Percentiles rank a stretch among this genome's conserved stretches.
phyloP scores from a whole-genome alignment of 2,113 vertebrate species.

The Antennarius striatus region DNA sequence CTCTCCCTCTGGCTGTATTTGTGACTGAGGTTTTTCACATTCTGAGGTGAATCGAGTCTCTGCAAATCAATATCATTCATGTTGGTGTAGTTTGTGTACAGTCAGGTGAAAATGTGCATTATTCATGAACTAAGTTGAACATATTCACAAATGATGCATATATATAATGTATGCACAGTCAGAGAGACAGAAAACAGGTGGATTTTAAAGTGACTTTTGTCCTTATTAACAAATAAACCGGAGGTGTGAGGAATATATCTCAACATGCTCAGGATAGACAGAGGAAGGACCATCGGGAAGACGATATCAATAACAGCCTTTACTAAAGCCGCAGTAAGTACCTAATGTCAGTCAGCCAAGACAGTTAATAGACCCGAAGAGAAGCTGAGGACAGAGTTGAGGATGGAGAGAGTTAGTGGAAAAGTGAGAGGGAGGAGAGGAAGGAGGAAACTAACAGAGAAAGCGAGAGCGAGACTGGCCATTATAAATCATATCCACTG shows the following conservation, averaged over 20 bases:
- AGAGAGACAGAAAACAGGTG: not conserved
- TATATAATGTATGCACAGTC: not conserved
- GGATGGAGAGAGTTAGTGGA: conserved; percentile 47
- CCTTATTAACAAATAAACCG: conserved; percentile 9
- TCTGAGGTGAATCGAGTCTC: conserved; percentile 53
- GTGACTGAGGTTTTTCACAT: conserved; percentile 48
- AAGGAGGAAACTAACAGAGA: conserved; percentile 67
- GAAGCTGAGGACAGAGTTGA: conserved; percentile 49
- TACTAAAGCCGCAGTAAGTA: conserved; percentile 30
- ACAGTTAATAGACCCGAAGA: conserved; percentile 38
- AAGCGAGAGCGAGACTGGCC: conserved; percentile 72
- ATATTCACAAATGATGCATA: conserved; percentile 1
- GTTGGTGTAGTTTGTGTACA: conserved; percentile 35
- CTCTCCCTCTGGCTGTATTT: conserved; percentile 26
- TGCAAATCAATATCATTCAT: conserved; percentile 67
- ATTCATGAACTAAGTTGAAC: not conserved
- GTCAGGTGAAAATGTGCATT: conserved; percentile 31
- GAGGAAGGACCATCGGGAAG: conserved; percentile 30
- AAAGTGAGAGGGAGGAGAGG: conserved; percentile 63
- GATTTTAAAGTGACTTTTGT: conserved; percentile 21
- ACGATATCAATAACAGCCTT: conserved; percentile 36
- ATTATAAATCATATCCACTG: conserved; percentile 79
- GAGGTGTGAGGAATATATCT: conserved; percentile 18
- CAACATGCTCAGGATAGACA: not conserved
- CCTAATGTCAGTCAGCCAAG: conserved; percentile 32